Evolutionary conservation across 2,888 invertebrate species (phyloP), one percentile per base, ranked within the genome.

Genomic region (Drosophila ezoana): DNA sequence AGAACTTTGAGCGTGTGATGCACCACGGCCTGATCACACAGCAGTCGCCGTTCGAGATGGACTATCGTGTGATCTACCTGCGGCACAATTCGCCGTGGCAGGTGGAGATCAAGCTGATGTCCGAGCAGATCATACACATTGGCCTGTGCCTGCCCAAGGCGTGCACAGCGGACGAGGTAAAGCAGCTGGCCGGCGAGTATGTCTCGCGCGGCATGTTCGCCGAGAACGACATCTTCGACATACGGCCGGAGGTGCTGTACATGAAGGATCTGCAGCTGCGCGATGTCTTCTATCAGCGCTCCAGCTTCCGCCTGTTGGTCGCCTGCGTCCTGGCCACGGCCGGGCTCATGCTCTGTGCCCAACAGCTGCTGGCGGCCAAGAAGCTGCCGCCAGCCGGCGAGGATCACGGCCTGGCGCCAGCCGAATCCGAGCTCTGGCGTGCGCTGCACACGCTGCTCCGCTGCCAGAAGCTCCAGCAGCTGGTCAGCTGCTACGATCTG

Each of bases 131-230:
- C 11, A 91, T 94, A 5, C 93, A 93, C 51, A 88, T 94, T n/a
- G 94, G 94, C 0, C 86, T 94, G 3, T 94, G 94, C 63, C 78
- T 94, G 51, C 94, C 94, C 1, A 90, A 91, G 1, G 90, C 93
- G 0, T 94, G 94, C 67, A 81, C 89, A 0, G 90, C 90, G 0
- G 47, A 62, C 3, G 93, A 94, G 61, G 87, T 93, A 10, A 84
- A 89, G 59, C 81, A 89, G 16, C 79, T 92, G 20, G 91, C 92
- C 2, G 79, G 87, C 14, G 86, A 87, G 14, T 92, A 91, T 51
- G 85, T 93, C 2, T 80, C 90, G 1, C 72, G 81, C 0, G 89
- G 85, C 4, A 76, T 84, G 8, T 87, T 91, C n/a, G 89, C 90
- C 3, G 91, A 92, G 51, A 90, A 87, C 45, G 90, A 91, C 16